Conservation (phyloP, 2,113 vertebrate species). For the Conger conger region DNA sequence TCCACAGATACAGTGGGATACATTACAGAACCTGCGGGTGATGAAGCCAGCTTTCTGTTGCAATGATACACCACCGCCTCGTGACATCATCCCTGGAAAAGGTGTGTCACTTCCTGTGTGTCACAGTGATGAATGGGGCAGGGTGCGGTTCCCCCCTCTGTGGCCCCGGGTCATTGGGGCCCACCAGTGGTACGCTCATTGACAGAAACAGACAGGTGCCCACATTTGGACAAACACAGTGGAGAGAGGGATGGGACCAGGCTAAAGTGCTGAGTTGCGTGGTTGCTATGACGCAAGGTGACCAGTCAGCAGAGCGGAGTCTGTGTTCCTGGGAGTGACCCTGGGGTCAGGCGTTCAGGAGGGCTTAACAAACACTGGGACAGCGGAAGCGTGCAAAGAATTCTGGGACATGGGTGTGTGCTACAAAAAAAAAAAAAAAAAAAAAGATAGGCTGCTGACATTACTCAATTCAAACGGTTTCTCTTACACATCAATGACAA, state of each 20-base stretch:
- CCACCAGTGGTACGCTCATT: not conserved
- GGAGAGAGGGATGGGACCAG: not conserved
- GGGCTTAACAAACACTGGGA: not conserved
- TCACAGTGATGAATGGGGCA: not conserved
- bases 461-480: not conserved
- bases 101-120: not conserved
- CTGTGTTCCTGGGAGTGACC: not conserved
- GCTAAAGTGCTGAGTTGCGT: not conserved
- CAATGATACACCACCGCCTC: not conserved
- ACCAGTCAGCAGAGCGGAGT: not conserved
- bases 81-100: not conserved
- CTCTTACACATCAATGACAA: not conserved
- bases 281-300: not conserved
- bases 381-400: not conserved
- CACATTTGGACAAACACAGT: not conserved
- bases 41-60: too few species aligned
- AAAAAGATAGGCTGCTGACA: slow-evolving; percentile 3
- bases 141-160: not conserved
- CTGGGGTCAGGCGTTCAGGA: not conserved
- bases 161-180: not conserved
- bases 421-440: not conserved
- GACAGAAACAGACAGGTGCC: too few species aligned
- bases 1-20: not conserved
- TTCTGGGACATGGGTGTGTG: not conserved
- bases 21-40: not conserved